Base-by-base conservation (phyloP, 2,113 vertebrate species). In the Heterochromis multidens region DNA sequence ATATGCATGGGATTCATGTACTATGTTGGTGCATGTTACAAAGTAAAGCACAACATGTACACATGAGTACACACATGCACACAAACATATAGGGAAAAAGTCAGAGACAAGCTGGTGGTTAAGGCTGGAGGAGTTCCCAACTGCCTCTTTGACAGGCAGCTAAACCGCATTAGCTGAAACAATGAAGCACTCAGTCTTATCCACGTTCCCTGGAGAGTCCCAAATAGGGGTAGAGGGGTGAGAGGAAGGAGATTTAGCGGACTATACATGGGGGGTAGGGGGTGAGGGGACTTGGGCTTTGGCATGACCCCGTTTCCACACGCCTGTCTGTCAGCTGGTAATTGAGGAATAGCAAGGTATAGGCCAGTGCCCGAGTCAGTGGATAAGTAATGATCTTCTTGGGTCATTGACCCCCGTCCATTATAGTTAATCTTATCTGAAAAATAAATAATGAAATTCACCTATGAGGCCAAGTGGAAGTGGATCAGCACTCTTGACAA, bases 131-230 rank as follows among this genome's bases (percentile, higher is more conserved):
- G 82, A 19, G 59, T 58, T 95, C 87, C 90, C 88, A 79, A 59
- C 90, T 54, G 91, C 72, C 79, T 91, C 85, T 92, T 87, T 94
- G 91, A 93, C 89, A 88, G 89, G 90, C 90, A 93, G 94, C 93
- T 93, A 92, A 92, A 94, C 85, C 59, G 83, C 92, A 94, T 94
- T 94, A 94, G 82, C 88, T 85, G 94, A 94, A 95, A 95, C 94
- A 95, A 94, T 93, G 89, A 86, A 89, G 83, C 87, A 87, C 93
- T 93, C 91, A 94, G 94, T 94, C 93, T 93, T 82, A 12, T 52
- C 88, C 82, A n/a, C 35, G 10, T 67, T 94, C 92, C 89, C 89
- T 1, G 52, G 89, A 91, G 89, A 91, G 86, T 81, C 67, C 74
- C 86, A 21, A 74, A 79, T 77, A 70, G 84, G 77, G 91, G 65